Evolutionary conservation across 2,113 vertebrate species (phyloP).

Genomic region (Callaeas wilsoni): DNA sequence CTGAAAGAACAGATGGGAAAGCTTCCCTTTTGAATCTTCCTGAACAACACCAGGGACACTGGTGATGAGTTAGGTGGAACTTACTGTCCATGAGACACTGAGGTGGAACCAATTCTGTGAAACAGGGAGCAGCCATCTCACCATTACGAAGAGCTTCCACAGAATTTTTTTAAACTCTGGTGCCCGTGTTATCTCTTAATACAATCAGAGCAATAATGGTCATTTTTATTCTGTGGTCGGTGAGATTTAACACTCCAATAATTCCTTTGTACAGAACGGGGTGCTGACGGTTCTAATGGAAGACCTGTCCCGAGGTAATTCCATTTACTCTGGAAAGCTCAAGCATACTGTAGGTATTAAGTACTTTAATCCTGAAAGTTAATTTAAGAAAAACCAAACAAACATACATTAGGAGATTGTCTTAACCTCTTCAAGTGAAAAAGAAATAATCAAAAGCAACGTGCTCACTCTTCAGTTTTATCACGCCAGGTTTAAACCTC

Average conservation of each 20-base stretch:
- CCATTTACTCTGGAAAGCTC: neutral
- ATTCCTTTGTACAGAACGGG: neutral
- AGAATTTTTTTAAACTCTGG: neutral
- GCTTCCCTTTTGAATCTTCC: neutral
- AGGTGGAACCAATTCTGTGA: neutral
- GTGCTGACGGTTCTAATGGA: neutral
- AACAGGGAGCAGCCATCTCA: neutral
- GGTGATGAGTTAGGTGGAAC: neutral
- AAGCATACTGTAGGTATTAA: neutral
- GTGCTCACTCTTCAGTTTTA: neutral
- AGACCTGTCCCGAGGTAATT: neutral
- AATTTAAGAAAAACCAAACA: neutral
- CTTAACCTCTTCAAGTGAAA: neutral
- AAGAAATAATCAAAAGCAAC: neutral
- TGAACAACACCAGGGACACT: fast-evolving
- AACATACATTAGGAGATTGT: neutral
- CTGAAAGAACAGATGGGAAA: neutral
- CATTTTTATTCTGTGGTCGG: neutral
- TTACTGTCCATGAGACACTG: neutral
- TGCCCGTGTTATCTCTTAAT: neutral
- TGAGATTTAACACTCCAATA: neutral
- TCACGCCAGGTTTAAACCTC: neutral
- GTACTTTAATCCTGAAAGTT: neutral
- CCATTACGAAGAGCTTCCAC: neutral
- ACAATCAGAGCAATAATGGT: neutral